Conservation (phyloP, 2,797 vertebrate species). For the Microctenopoma stevenorrisi region DNA sequence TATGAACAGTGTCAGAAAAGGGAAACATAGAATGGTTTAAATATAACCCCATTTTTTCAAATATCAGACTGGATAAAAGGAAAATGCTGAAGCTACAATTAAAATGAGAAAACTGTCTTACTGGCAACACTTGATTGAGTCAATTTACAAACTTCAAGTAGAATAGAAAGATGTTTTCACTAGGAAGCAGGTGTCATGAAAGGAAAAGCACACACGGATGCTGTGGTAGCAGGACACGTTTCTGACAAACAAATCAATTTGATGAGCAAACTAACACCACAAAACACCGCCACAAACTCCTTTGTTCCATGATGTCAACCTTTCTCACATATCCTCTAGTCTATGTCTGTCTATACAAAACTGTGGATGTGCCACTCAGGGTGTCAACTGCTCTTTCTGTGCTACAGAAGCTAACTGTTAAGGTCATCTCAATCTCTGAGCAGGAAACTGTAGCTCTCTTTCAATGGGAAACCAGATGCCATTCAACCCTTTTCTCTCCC, state of each 20-base stretch:
- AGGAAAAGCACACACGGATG: background rate
- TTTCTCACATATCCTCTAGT: background rate
- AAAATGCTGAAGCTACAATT: background rate
- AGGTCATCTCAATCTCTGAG: constrained; percentile 25
- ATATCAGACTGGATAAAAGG: too few relatives aligned
- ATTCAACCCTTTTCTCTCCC: constrained; percentile 46
- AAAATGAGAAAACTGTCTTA: background rate
- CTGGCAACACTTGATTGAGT: background rate
- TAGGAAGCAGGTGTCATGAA: background rate
- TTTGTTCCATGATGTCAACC: constrained; percentile 1
- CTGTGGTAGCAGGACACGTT: constrained; percentile 7
- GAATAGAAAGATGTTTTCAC: background rate
- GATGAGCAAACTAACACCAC: background rate
- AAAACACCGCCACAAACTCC: background rate
- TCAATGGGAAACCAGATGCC: constrained; percentile 40
- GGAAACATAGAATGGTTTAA: background rate
- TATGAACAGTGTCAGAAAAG: background rate
- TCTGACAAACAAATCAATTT: background rate
- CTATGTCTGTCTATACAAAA: background rate
- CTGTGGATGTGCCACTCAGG: background rate
- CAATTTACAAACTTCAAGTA: background rate
- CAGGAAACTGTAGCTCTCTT: constrained; percentile 45
- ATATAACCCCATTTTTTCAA: background rate
- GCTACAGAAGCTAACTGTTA: constrained; percentile 22
- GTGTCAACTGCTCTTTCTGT: background rate